These are phyloP conservation scores for Malurus alboscapulatus DNA, from an alignment of 2,113 vertebrate genomes.

Conservation along the genomic window DNA sequence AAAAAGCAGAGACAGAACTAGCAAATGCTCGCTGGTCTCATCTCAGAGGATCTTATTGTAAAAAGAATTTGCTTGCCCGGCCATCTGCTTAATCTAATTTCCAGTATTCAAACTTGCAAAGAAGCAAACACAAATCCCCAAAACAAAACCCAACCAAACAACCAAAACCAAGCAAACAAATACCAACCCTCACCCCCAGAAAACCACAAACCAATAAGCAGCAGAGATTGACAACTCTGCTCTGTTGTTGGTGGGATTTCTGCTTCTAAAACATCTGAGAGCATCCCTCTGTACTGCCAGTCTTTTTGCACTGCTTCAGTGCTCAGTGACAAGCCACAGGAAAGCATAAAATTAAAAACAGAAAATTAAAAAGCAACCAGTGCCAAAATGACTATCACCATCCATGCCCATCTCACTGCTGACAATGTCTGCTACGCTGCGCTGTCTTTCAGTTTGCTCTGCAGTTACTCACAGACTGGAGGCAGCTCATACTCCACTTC, in stretches of 20 bases:
- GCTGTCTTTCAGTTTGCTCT: background rate
- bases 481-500: constrained; percentile 98
- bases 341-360: background rate
- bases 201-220: background rate
- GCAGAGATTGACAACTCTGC: background rate
- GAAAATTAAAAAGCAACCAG: background rate
- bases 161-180: background rate
- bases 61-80: background rate
- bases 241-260: background rate
- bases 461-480: constrained; percentile 86
- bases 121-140: background rate
- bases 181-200: background rate
- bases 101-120: background rate
- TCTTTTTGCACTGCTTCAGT: background rate
- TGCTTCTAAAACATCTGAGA: background rate
- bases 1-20: background rate
- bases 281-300: background rate
- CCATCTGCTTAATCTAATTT: background rate
- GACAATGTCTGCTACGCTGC: background rate
- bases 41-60: background rate
- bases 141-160: background rate
- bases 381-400: background rate
- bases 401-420: background rate
- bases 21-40: background rate
- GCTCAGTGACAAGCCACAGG: background rate